phyloP scores from a whole-genome alignment of 2,113 vertebrate genomes.

The Isichthys henryi region DNA sequence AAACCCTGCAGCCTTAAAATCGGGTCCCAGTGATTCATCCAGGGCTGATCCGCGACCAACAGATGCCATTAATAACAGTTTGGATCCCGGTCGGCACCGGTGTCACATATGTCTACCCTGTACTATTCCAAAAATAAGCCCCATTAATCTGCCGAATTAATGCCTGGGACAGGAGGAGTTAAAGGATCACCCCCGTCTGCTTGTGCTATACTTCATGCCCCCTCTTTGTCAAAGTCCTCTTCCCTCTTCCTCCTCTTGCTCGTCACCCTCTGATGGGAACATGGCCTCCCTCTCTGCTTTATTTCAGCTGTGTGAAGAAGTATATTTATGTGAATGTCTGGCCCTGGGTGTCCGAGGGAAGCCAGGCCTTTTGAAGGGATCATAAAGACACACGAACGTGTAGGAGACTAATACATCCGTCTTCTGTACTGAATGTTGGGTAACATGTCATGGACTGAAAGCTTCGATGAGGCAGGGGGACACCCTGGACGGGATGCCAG shows the following conservation, averaged over 20 bases:
- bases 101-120: slow-evolving; percentile 40
- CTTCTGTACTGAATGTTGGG: too few relatives aligned
- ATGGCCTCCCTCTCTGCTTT: background rate
- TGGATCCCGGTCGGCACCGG: slow-evolving; percentile 37
- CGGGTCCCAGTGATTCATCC: slow-evolving; percentile 46
- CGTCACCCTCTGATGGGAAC: background rate
- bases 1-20: slow-evolving; percentile 25
- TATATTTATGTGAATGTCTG: background rate
- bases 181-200: slow-evolving; percentile 19
- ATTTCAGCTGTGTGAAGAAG: background rate
- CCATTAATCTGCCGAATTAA: slow-evolving; percentile 45
- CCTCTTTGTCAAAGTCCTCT: slow-evolving; percentile 30
- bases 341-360: background rate
- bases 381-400: background rate
- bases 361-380: background rate
- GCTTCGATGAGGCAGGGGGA: too few relatives aligned
- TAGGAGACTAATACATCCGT: too few relatives aligned
- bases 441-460: too few relatives aligned
- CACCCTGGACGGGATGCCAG: too few relatives aligned
- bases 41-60: slow-evolving; percentile 42
- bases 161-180: slow-evolving; percentile 40
- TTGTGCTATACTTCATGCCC: background rate
- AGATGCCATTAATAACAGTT: slow-evolving; percentile 61
- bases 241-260: background rate
- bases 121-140: slow-evolving; percentile 54